Conservation (phyloP, 1,140 invertebrate genomes). For the Uloborus diversus region DNA sequence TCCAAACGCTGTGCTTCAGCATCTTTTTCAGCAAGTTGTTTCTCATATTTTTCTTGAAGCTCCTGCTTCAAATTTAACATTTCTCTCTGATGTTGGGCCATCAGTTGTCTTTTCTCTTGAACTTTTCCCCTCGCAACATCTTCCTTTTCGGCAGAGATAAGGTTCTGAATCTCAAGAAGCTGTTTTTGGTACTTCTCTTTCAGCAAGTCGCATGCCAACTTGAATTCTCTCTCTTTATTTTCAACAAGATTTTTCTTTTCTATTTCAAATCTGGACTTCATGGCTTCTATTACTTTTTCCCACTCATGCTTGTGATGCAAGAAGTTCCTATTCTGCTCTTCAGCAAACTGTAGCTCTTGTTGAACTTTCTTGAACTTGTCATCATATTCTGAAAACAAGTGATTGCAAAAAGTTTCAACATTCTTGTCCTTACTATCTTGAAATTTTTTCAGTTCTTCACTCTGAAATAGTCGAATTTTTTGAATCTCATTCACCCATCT, state of each 20-base stretch:
- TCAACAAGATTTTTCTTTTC: conserved; percentile 8
- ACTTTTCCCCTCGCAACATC: conserved; percentile 13
- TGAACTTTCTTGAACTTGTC: conserved; percentile 8
- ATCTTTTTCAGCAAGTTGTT: background rate
- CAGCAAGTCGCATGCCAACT: background rate
- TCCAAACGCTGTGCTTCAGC: conserved; percentile 13
- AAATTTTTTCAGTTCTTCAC: conserved; percentile 26
- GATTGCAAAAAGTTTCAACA: conserved; percentile 21
- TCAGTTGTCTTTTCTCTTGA: conserved; percentile 11
- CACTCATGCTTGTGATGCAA: background rate
- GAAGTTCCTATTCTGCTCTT: background rate
- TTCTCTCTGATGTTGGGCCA: conserved; percentile 8
- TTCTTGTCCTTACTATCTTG: conserved; percentile 34
- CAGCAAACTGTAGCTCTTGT: background rate
- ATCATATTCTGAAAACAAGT: conserved; percentile 5
- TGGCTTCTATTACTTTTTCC: background rate
- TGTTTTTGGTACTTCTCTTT: conserved; percentile 1
- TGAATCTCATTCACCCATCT: conserved; percentile 27
- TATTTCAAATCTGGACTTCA: conserved; percentile 22
- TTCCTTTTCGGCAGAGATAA: background rate
- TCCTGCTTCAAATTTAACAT: conserved; percentile 6
- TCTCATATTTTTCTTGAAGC: conserved; percentile 18
- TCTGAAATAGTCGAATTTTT: conserved; percentile 13
- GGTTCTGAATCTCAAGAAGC: background rate
- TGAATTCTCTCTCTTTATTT: conserved; percentile 22